Conservation (phyloP, 1,140 invertebrate species). For the Drosophila melanogaster region Release_6_plus_ISO1_MT NT_033777.3:30573001-30573500, state of each 20-base stretch:
- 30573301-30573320: constrained; percentile 42
- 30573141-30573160: constrained; percentile 61
- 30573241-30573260: constrained; percentile 80
- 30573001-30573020: constrained; percentile 98
- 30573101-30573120: constrained; percentile 10
- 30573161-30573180: constrained; percentile 32
- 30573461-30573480: constrained; percentile 58
- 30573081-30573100: constrained; percentile 29
- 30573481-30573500: constrained; percentile 19
- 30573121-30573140: constrained; percentile 41
- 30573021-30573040: constrained; percentile 97
- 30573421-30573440: constrained; percentile 66
- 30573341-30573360: constrained; percentile 53
- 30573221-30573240: constrained; percentile 78
- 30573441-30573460: constrained; percentile 67
- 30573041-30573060: constrained; percentile 96
- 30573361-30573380: constrained; percentile 66
- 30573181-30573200: constrained; percentile 49
- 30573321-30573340: constrained; percentile 21
- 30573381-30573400: constrained; percentile 70
- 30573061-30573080: constrained; percentile 97
- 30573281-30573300: constrained; percentile 53
- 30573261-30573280: constrained; percentile 34
- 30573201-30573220: constrained; percentile 44
- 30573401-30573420: constrained; percentile 63